Evolutionary conservation across 1,140 invertebrate species (phyloP), one percentile per base, ranked within the genome.

Genomic region (Luehdorfia chinensis): DNA sequence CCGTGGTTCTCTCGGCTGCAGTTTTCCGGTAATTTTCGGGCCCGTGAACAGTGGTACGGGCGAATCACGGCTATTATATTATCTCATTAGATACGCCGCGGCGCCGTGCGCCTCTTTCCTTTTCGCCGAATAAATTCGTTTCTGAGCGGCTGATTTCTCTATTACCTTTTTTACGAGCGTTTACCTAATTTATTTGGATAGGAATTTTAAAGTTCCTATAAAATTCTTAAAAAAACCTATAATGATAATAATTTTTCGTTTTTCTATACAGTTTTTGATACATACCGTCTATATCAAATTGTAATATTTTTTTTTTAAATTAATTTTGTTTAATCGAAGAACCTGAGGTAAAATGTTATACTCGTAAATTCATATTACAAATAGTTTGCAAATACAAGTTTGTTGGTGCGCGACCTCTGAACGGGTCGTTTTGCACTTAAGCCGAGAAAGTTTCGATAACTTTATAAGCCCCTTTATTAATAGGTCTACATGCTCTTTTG

Each of bases 51-150:
- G 54, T 67, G 62, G 66, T 67, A 55, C 62, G 67, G 67, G 65
- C 52, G 70, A 81, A 84, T 83, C 77, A 70, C 75, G 71, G 75
- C 76, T 80, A 84, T 84, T 80, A 84, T 80, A 81, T 84, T 84
- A 81, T 83, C 76, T 80, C 77, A 80, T 84, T 84, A 84, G 77
- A 78, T 66, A 80, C 77, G 76, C 70, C 70, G 71, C 65, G 63
- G 39, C 64, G 71, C 61, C 60, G 65, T 60, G 59, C 61, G 56
- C 58, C 65, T 62, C 71, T 72, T 65, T 69, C 72, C 70, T 79
- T 73, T 72, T 74, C 71, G 71, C 77, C 69, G 78, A 78, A 81
- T 84, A 81, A 78, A 80, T 84, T 84, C 67, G 62, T 72, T 78
- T 73, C 61, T 59, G 56, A 75, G 63, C 62, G 63, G 66, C 62